Conservation (phyloP, 2,113 vertebrate genomes). For the Columba livia region DNA sequence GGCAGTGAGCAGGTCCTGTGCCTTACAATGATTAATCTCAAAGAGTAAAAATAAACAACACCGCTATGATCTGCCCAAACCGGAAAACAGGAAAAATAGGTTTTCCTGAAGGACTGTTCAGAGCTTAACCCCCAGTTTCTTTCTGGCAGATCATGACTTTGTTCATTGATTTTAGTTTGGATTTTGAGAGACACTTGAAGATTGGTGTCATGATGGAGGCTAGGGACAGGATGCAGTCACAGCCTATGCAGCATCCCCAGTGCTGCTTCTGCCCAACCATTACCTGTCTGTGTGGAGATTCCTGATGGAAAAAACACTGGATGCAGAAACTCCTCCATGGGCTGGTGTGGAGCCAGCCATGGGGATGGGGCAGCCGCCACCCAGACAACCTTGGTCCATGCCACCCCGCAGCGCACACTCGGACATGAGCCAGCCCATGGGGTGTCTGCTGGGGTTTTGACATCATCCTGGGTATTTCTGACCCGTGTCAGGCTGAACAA, state of each 20-base stretch:
- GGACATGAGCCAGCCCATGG: background rate
- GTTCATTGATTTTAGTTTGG: background rate
- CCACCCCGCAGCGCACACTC: background rate
- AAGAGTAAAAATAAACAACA: conserved; percentile 1
- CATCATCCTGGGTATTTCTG: background rate
- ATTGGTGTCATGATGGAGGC: rapidly evolving
- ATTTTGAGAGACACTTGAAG: background rate
- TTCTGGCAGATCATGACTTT: background rate
- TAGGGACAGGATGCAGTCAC: background rate
- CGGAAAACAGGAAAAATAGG: background rate
- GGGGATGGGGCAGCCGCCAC: background rate
- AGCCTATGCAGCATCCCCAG: background rate
- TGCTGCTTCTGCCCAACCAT: background rate
- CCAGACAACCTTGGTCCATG: rapidly evolving
- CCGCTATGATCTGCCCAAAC: background rate
- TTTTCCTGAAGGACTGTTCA: background rate
- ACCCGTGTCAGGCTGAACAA: background rate
- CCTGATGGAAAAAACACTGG: background rate
- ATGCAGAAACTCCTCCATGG: background rate
- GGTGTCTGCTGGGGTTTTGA: background rate
- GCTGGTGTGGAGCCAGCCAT: background rate
- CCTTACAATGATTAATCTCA: background rate
- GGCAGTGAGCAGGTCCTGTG: background rate
- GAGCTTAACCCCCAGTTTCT: background rate
- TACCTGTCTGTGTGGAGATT: background rate